These are phyloP conservation scores for Bos indicus DNA, from an alignment of 2,113 vertebrate species.

Conservation along the genomic window DNA sequence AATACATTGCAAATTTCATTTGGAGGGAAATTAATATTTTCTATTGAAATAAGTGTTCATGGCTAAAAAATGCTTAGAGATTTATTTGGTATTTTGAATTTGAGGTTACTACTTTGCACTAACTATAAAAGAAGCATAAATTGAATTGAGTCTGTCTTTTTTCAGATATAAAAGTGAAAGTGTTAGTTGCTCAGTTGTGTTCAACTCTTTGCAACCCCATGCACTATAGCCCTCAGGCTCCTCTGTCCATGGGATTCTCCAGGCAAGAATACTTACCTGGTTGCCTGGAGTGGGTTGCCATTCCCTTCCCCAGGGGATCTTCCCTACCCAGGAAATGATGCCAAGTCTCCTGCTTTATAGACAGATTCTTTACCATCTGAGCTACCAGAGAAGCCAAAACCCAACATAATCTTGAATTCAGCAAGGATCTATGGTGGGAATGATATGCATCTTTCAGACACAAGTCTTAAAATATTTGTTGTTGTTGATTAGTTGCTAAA, in stretches of 20 bases:
- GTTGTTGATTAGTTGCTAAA: not conserved
- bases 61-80: not conserved
- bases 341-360: not conserved
- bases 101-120: not conserved
- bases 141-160: not conserved
- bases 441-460: not conserved
- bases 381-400: not conserved
- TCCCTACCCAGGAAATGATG: not conserved
- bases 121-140: not conserved
- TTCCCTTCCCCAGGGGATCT: not conserved
- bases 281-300: not conserved
- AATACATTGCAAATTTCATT: not conserved
- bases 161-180: not conserved
- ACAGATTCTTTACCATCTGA: not conserved
- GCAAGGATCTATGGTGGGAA: not conserved
- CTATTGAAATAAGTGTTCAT: not conserved
- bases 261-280: not conserved
- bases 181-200: not conserved
- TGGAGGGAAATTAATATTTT: not conserved
- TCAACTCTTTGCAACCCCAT: rapidly evolving
- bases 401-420: not conserved
- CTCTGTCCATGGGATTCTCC: not conserved
- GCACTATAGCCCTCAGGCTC: not conserved
- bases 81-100: slow-evolving; percentile 30
- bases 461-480: not conserved